Evolutionary conservation across 2,797 vertebrate genomes (phyloP).

Genomic region (Naso thynnoides): DNA sequence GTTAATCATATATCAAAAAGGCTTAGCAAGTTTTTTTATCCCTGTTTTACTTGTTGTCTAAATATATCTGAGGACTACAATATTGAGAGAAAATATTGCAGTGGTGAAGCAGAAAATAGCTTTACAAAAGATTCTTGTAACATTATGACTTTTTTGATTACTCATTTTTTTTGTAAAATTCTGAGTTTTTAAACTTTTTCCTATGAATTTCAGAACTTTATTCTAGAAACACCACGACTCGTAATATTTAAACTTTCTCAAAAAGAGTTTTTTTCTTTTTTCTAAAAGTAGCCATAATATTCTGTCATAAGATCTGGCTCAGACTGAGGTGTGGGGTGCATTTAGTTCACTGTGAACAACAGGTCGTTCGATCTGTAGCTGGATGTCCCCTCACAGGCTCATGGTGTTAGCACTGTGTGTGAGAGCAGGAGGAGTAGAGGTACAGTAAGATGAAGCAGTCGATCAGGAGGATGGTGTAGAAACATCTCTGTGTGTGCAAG

Average conservation of each 20-base stretch:
- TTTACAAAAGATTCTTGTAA: not conserved
- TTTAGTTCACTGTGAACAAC: slow-evolving; percentile 29
- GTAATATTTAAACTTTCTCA: not conserved
- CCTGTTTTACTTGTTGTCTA: no score
- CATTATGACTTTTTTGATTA: not conserved
- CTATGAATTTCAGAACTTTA: slow-evolving; percentile 3
- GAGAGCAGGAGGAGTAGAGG: slow-evolving; percentile 96
- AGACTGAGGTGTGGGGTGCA: slow-evolving; percentile 55
- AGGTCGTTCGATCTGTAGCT: slow-evolving; percentile 10
- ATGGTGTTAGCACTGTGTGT: slow-evolving; percentile 88
- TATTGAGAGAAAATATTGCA: no score
- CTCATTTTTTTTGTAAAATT: not conserved
- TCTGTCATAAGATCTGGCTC: slow-evolving; percentile 49
- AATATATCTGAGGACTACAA: no score
- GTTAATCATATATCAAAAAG: no score
- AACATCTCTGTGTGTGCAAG: slow-evolving; percentile 91
- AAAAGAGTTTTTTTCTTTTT: slow-evolving; percentile 16
- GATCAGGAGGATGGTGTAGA: slow-evolving; percentile 92
- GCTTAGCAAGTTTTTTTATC: no score
- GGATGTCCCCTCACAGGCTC: not conserved
- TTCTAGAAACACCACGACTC: slow-evolving; percentile 6
- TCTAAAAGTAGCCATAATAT: slow-evolving; percentile 20
- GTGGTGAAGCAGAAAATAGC: no score
- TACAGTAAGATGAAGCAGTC: slow-evolving; percentile 95
- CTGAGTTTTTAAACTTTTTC: not conserved